Percentiles rank a stretch among this genome's conserved stretches.
These are phyloP conservation scores for Furnarius figulus DNA, from an alignment of 2,113 vertebrate genomes.

Conservation along the genomic window DNA sequence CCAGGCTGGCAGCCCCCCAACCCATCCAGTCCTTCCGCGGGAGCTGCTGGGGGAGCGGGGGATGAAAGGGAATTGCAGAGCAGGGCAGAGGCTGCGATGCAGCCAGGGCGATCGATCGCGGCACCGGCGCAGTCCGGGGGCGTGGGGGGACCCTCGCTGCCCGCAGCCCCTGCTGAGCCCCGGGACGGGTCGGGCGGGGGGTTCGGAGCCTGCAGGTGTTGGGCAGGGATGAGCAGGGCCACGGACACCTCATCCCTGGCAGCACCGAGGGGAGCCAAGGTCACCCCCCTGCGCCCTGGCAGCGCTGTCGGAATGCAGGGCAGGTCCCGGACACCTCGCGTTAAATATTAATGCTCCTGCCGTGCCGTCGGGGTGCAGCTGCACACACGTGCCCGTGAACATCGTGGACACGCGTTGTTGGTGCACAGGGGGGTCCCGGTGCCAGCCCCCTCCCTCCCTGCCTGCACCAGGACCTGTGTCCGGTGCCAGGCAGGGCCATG, in stretches of 20 bases:
- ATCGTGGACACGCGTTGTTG: fast-evolving
- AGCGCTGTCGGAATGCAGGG: conserved; percentile 1
- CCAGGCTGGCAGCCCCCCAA: neutral
- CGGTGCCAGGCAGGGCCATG: fast-evolving
- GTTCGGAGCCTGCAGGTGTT: fast-evolving
- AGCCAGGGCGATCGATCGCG: neutral
- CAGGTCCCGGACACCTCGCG: neutral
- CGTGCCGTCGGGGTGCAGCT: neutral
- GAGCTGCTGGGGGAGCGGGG: neutral
- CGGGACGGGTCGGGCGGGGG: fast-evolving
- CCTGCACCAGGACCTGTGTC: fast-evolving
- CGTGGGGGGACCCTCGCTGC: neutral
- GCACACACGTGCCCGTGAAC: neutral
- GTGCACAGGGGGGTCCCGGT: fast-evolving
- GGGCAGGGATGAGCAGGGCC: neutral
- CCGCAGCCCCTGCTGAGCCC: neutral
- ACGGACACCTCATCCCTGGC: fast-evolving
- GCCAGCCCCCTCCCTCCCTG: neutral
- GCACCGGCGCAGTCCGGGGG: neutral
- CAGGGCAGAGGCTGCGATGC: neutral
- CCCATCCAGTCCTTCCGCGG: neutral
- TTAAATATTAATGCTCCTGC: conserved; percentile 44
- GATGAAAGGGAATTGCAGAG: conserved; percentile 65
- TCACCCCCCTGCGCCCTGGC: neutral
- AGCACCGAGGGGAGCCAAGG: neutral